phyloP scores from a whole-genome alignment of 2,113 vertebrate genomes.

The Pithys albifrons region DNA sequence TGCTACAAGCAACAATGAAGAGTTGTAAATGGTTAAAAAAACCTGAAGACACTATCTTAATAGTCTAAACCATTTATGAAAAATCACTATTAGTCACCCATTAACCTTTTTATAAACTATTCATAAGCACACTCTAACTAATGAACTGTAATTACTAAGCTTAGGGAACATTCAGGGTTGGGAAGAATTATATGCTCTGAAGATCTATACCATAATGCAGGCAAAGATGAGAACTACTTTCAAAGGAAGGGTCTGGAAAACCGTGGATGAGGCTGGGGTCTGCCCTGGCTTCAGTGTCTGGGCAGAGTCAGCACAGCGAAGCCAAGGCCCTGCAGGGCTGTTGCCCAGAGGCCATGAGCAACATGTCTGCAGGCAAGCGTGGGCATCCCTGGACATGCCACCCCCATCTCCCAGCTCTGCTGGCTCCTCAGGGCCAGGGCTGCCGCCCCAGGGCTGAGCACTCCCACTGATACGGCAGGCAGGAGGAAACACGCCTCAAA shows the following conservation, averaged over 20 bases:
- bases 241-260: not conserved
- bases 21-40: conserved; percentile 20
- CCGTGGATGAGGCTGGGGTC: not conserved
- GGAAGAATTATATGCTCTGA: not conserved
- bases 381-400: not conserved
- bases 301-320: not conserved
- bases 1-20: not conserved
- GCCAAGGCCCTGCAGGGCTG: not conserved
- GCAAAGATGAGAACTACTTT: not conserved
- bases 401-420: not conserved
- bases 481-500: rapidly evolving
- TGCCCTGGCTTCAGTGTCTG: not conserved
- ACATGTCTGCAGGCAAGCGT: rapidly evolving
- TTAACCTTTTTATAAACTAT: conserved; percentile 60
- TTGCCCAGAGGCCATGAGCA: rapidly evolving
- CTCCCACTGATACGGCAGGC: not conserved
- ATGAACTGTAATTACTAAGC: conserved; percentile 26
- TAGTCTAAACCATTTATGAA: conserved; percentile 27
- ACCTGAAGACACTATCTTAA: conserved; percentile 9
- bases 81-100: conserved; percentile 40
- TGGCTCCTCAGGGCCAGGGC: not conserved
- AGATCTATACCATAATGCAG: not conserved
- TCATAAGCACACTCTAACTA: conserved; percentile 38
- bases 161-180: not conserved
- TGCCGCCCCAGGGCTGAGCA: not conserved